Evolutionary conservation across 2,113 vertebrate genomes (phyloP).

Genomic region (Cololabis saira): DNA sequence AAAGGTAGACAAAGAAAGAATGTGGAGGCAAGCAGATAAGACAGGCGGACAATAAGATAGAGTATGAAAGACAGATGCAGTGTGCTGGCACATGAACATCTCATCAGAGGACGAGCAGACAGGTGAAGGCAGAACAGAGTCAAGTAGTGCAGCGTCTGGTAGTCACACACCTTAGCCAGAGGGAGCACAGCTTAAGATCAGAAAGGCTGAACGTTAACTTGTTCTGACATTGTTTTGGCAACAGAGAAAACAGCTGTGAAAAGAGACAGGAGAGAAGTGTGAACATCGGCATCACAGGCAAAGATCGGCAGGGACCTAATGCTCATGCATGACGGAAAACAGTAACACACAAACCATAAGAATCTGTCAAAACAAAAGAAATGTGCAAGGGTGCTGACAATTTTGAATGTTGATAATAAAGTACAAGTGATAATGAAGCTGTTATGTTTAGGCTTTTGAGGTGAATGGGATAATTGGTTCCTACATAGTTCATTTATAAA

Average conservation of each 20-base stretch:
- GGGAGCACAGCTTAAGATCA: slow-evolving; percentile 47
- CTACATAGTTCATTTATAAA: too few relatives aligned
- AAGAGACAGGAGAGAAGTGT: slow-evolving; percentile 9
- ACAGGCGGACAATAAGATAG: not conserved
- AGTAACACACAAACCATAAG: slow-evolving; percentile 7
- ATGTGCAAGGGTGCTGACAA: not conserved
- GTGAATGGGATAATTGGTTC: too few relatives aligned
- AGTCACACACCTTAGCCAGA: slow-evolving; percentile 17
- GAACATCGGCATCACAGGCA: slow-evolving; percentile 29
- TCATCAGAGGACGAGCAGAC: slow-evolving; percentile 32
- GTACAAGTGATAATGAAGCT: not conserved
- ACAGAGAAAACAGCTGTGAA: slow-evolving; percentile 14
- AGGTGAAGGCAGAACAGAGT: slow-evolving; percentile 45
- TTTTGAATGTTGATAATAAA: slow-evolving; percentile 15
- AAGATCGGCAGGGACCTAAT: slow-evolving; percentile 17
- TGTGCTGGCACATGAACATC: slow-evolving; percentile 40
- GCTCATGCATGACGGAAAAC: slow-evolving; percentile 2
- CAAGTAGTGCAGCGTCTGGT: slow-evolving; percentile 28
- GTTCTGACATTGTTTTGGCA: slow-evolving; percentile 54
- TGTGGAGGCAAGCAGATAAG: not conserved
- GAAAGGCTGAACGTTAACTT: slow-evolving; percentile 47
- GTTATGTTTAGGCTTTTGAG: too few relatives aligned
- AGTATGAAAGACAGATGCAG: slow-evolving; percentile 25
- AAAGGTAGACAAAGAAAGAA: not conserved
- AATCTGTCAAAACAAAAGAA: slow-evolving; percentile 13